phyloP scores from a whole-genome alignment of 2,797 vertebrate species.

The Sebastes flavidus region DNA sequence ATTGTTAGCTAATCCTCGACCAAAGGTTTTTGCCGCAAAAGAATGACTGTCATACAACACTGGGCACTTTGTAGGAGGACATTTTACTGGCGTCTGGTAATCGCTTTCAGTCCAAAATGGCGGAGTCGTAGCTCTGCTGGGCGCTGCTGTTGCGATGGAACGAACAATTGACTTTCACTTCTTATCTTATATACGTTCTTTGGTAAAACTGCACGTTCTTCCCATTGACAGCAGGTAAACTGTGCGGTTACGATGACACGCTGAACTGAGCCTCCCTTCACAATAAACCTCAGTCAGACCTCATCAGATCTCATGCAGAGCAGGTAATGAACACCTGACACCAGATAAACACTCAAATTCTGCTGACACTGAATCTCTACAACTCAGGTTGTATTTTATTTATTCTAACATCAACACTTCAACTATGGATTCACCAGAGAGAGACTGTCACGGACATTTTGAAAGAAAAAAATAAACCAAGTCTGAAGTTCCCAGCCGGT shows the following conservation, averaged over 20 bases:
- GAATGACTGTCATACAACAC: too few species aligned
- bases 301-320: not conserved
- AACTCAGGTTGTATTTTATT: too few species aligned
- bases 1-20: too few species aligned
- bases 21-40: too few species aligned
- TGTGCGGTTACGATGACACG: not conserved
- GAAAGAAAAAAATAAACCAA: not conserved
- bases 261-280: not conserved
- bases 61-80: too few species aligned
- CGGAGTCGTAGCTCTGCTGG: too few species aligned
- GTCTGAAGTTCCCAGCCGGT: not conserved
- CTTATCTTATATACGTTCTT: too few species aligned
- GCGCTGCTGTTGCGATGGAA: fast-evolving
- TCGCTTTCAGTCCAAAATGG: too few species aligned
- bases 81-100: too few species aligned
- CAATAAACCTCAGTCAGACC: not conserved
- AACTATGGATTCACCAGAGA: not conserved
- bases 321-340: not conserved
- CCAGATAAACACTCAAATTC: not conserved
- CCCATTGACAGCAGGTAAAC: not conserved
- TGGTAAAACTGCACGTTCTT: too few species aligned
- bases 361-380: not conserved
- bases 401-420: not conserved
- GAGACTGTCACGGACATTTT: not conserved
- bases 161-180: too few species aligned